Evolutionary conservation across 2,888 invertebrate species (phyloP).

Genomic region (Drepana falcataria): DNA sequence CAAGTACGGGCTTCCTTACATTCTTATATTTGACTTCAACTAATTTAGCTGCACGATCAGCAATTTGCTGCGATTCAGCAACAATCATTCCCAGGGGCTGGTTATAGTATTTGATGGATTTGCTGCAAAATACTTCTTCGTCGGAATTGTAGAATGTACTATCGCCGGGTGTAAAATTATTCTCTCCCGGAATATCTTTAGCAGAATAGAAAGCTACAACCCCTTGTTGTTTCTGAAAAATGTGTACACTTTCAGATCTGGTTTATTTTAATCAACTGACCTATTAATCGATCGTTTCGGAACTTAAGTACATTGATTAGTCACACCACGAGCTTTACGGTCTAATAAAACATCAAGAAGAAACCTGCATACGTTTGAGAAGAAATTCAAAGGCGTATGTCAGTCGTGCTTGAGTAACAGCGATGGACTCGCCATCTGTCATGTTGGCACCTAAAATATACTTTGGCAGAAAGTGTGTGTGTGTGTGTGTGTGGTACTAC

Average conservation of each 20-base stretch:
- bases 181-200: slow-evolving; percentile 82
- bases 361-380: too few species aligned
- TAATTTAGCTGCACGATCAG: slow-evolving; percentile 74
- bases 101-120: slow-evolving; percentile 38
- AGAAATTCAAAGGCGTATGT: too few species aligned
- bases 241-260: not conserved
- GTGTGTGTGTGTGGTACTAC: too few species aligned
- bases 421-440: too few species aligned
- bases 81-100: slow-evolving; percentile 68
- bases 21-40: slow-evolving; percentile 75
- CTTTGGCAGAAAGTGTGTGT: too few species aligned
- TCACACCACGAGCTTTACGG: too few species aligned
- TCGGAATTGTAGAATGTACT: slow-evolving; percentile 17
- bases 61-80: slow-evolving; percentile 73
- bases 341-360: too few species aligned
- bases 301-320: too few species aligned
- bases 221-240: slow-evolving; percentile 76
- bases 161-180: slow-evolving; percentile 67
- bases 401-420: too few species aligned
- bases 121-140: slow-evolving; percentile 63
- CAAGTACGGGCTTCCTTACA: slow-evolving; percentile 35
- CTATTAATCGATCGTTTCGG: too few species aligned
- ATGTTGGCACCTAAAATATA: too few species aligned
- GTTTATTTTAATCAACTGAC: too few species aligned
- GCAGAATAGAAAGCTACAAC: slow-evolving; percentile 80